Percentiles rank a stretch among this genome's conserved stretches.
Evolutionary conservation across 2,113 vertebrate genomes (phyloP).

Genomic region (Bagarius yarrelli): DNA sequence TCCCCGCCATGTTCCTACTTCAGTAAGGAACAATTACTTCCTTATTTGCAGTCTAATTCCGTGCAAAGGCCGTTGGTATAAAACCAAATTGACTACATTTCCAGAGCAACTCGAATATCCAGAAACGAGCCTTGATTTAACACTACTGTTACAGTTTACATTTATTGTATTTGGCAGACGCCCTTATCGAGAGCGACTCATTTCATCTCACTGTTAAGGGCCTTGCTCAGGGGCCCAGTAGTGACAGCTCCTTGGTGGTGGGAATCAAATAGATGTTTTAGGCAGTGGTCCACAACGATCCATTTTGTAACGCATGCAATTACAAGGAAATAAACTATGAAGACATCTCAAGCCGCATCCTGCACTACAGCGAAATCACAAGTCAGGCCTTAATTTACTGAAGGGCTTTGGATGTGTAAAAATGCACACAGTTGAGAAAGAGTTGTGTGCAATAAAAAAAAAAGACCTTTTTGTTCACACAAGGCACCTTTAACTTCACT

Average conservation of each 20-base stretch:
- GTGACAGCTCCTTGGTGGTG: too few species aligned
- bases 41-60: background rate
- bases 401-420: background rate
- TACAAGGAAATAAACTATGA: background rate
- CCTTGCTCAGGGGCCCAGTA: too few species aligned
- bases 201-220: too few species aligned
- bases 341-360: background rate
- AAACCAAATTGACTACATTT: background rate
- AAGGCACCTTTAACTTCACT: background rate
- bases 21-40: conserved; percentile 16
- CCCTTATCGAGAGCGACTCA: too few species aligned
- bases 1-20: background rate
- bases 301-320: background rate
- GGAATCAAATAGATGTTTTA: too few species aligned
- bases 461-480: background rate
- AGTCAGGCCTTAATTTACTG: background rate
- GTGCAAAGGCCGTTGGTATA: background rate
- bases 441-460: background rate
- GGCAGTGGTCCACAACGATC: too few species aligned
- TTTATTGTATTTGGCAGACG: too few species aligned
- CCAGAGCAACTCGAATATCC: background rate
- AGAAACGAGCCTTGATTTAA: background rate
- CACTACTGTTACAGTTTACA: background rate
- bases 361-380: background rate
- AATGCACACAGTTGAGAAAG: background rate